These are phyloP conservation scores for Enteromius mattozi DNA, from an alignment of 2,797 vertebrate species.

Conservation along the genomic window DNA sequence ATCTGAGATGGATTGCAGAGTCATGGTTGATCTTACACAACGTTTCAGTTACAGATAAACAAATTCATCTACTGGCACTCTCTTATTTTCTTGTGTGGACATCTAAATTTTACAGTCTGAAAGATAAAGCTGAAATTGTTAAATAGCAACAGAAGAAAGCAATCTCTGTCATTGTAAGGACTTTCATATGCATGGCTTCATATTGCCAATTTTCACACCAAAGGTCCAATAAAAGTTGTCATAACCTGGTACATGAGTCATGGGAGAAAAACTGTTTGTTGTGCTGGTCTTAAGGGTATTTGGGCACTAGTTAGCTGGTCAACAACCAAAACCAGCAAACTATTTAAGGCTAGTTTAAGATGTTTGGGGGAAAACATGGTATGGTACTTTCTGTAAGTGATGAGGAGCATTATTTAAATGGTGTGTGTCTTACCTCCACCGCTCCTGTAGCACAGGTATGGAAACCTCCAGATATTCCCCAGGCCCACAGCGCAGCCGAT, in stretches of 20 bases:
- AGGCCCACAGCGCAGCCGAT: conserved; percentile 80
- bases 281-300: neutral
- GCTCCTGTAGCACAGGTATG: conserved; percentile 81
- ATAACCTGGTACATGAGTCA: neutral
- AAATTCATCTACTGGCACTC: neutral
- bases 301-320: neutral
- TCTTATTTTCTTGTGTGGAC: neutral
- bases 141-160: neutral
- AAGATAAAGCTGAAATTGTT: neutral
- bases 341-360: neutral
- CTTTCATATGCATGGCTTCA: neutral
- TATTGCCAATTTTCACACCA: neutral
- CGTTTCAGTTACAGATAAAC: neutral
- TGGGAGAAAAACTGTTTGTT: neutral
- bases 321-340: neutral
- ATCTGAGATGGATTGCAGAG: too few relatives aligned
- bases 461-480: conserved; percentile 83
- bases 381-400: neutral
- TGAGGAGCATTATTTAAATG: neutral
- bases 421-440: conserved; percentile 77
- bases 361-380: neutral
- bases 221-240: neutral
- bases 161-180: neutral
- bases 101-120: neutral
- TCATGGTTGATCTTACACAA: conserved; percentile 5